These are phyloP conservation scores for Chelmon rostratus DNA, from an alignment of 2,797 vertebrate species.

Conservation along the genomic window DNA sequence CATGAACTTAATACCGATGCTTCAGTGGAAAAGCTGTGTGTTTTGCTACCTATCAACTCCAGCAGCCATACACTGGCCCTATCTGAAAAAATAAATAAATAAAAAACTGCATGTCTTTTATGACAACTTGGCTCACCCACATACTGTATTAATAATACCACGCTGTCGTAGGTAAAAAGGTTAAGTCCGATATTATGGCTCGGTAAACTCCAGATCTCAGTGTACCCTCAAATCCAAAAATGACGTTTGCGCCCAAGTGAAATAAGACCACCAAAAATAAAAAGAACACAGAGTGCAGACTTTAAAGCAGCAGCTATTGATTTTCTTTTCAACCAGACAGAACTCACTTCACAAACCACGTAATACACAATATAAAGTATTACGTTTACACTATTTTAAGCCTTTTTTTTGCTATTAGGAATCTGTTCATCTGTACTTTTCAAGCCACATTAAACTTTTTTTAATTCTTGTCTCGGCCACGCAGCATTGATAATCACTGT, in stretches of 20 bases:
- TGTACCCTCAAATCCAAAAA: background rate
- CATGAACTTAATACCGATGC: background rate
- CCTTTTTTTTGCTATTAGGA: background rate
- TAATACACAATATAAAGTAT: too few species aligned
- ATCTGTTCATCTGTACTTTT: background rate
- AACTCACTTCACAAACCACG: background rate
- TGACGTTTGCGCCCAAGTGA: background rate
- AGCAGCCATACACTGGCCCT: background rate
- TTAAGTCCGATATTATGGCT: background rate
- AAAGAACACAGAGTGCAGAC: background rate
- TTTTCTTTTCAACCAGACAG: background rate
- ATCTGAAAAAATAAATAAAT: too few species aligned
- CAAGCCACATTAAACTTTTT: background rate
- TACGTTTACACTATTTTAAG: too few species aligned
- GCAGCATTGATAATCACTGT: background rate
- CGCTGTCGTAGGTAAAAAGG: background rate
- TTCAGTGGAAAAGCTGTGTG: background rate
- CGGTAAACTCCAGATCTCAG: background rate
- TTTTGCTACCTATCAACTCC: background rate
- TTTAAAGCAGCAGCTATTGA: background rate
- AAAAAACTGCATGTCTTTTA: too few species aligned
- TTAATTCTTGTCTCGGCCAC: background rate
- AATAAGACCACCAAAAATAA: background rate
- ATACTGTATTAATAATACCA: too few species aligned
- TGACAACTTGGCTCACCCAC: too few species aligned